These are phyloP conservation scores for Hiodon tergisus DNA, from an alignment of 2,113 vertebrate genomes.

Conservation along the genomic window DNA sequence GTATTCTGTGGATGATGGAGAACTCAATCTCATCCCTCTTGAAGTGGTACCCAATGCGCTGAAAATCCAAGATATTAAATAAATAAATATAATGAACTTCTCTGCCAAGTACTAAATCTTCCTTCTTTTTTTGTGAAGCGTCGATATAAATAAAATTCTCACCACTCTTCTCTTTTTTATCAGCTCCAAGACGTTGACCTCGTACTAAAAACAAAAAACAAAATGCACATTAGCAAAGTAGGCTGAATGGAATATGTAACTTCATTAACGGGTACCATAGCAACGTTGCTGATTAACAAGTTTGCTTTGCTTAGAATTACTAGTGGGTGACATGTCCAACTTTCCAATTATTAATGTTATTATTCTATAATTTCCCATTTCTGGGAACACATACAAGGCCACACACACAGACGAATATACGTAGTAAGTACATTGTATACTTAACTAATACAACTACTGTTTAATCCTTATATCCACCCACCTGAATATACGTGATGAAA, in stretches of 20 bases:
- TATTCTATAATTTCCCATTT: background rate
- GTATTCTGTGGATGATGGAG: slow-evolving; percentile 76
- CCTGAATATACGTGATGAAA: slow-evolving; percentile 87
- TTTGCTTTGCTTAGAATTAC: background rate
- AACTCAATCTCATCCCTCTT: slow-evolving; percentile 91
- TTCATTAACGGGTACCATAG: background rate
- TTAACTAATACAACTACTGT: background rate
- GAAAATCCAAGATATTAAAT: slow-evolving; percentile 21
- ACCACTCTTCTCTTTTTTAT: slow-evolving; percentile 87
- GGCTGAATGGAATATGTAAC: background rate
- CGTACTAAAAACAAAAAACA: slow-evolving; percentile 70
- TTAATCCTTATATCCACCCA: slow-evolving; percentile 36
- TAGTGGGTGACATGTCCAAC: background rate
- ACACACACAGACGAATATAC: background rate
- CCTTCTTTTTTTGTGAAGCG: no score
- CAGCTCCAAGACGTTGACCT: slow-evolving; percentile 87
- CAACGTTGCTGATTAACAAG: no score
- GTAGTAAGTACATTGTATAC: no score
- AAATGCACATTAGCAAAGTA: background rate
- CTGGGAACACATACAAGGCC: background rate
- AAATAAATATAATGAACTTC: background rate
- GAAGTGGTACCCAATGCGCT: slow-evolving; percentile 83
- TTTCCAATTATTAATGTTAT: background rate
- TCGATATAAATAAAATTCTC: slow-evolving; percentile 47
- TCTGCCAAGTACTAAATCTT: no score